Conservation (phyloP, 2,113 vertebrate genomes). For the Xerus inauris region DNA sequence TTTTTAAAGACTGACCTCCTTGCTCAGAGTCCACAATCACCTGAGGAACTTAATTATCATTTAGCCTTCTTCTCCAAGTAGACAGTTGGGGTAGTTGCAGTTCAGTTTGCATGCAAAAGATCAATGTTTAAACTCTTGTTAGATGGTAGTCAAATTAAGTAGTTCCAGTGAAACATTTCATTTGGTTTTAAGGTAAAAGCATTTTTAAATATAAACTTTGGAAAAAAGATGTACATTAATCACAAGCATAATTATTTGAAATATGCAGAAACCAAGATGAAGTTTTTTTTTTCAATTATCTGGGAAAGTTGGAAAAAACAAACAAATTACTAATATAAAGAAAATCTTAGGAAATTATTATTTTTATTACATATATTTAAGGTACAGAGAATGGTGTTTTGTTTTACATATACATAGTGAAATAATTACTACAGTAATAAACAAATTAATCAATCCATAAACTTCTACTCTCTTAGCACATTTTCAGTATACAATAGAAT, state of each 20-base stretch:
- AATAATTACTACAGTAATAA: too few species aligned
- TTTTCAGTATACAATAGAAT: too few species aligned
- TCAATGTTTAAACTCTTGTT: slow-evolving; percentile 31
- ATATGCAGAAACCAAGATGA: background rate
- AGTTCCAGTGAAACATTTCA: slow-evolving; percentile 36
- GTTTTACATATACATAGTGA: background rate
- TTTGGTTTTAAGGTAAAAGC: slow-evolving; percentile 1
- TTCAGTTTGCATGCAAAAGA: slow-evolving; percentile 2
- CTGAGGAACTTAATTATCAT: slow-evolving; percentile 20
- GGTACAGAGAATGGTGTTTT: background rate
- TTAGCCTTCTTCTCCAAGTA: slow-evolving; percentile 36
- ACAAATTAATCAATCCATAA: too few species aligned
- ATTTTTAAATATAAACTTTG: slow-evolving; percentile 19
- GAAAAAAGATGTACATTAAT: background rate
- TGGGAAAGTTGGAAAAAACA: background rate
- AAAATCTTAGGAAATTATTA: slow-evolving; percentile 1
- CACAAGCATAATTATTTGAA: background rate
- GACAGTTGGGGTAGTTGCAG: background rate
- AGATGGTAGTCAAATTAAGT: background rate
- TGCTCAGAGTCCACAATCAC: background rate
- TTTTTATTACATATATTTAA: background rate
- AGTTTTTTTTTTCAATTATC: slow-evolving; percentile 27
- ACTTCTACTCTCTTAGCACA: too few species aligned
- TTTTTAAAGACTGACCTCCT: slow-evolving; percentile 50
- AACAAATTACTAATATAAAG: slow-evolving; percentile 15